These are phyloP conservation scores for Gymnocheta viridis DNA, from an alignment of 2,888 invertebrate genomes.

Conservation along the genomic window DNA sequence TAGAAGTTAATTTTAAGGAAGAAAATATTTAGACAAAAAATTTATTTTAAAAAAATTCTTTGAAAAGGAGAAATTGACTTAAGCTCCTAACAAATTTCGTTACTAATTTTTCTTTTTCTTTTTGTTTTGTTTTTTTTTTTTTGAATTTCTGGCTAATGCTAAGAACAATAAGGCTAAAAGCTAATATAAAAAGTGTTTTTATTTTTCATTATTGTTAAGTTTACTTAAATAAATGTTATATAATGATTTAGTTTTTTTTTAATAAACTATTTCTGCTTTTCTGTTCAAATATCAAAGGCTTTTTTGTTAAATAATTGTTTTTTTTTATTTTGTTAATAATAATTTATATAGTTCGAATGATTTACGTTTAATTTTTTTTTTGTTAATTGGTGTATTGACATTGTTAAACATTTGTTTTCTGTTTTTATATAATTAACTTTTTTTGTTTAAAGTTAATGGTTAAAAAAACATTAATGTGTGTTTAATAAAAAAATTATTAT, in stretches of 20 bases:
- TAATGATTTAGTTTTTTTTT: conserved; percentile 49
- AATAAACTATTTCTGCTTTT: conserved; percentile 14
- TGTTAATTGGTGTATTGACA: conserved; percentile 72
- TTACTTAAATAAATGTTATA: conserved; percentile 30
- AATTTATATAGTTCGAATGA: conserved; percentile 40
- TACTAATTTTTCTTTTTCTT: conserved; percentile 16
- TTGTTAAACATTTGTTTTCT: conserved; percentile 66
- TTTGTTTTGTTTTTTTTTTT: conserved; percentile 12
- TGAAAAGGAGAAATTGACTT: background rate
- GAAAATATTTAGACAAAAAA: background rate
- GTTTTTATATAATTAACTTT: conserved; percentile 43
- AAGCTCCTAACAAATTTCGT: conserved; percentile 33
- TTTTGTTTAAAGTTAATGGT: conserved; percentile 18
- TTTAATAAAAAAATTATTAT: conserved; percentile 41
- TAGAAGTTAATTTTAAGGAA: conserved; percentile 3
- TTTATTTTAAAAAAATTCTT: background rate
- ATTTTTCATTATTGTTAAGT: conserved; percentile 53
- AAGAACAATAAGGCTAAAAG: conserved; percentile 72
- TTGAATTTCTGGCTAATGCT: conserved; percentile 64
- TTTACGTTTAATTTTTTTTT: conserved; percentile 54
- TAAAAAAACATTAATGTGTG: conserved; percentile 49
- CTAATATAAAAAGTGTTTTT: conserved; percentile 69
- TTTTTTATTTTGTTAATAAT: conserved; percentile 35
- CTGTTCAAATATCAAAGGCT: conserved; percentile 67
- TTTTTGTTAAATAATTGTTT: conserved; percentile 74